Percentiles rank a stretch among this genome's conserved stretches.
phyloP scores from a whole-genome alignment of 2,797 vertebrate genomes.

The Chrysocyon brachyurus region DNA sequence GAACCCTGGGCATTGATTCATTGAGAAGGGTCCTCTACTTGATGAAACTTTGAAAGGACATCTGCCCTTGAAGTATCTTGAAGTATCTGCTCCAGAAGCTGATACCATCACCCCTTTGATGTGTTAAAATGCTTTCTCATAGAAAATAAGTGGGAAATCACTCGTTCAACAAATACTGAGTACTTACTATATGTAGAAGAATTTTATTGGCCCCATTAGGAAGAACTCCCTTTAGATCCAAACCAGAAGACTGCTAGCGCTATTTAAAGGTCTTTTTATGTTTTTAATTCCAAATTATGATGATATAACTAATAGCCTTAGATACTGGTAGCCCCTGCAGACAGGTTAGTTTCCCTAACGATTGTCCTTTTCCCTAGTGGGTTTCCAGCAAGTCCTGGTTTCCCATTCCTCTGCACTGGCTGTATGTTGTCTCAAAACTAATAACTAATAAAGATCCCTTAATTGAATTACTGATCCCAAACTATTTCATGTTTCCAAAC shows the following conservation, averaged over 20 bases:
- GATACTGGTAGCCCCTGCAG: background rate
- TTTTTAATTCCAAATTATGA: background rate
- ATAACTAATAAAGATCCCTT: background rate
- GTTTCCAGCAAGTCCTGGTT: background rate
- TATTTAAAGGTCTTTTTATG: background rate
- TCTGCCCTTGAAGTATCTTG: background rate
- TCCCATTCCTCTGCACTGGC: background rate
- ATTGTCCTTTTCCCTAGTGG: background rate
- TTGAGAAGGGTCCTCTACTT: background rate
- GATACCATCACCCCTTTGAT: background rate
- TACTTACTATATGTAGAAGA: background rate
- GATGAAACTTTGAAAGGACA: background rate
- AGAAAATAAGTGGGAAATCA: background rate
- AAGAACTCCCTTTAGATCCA: background rate
- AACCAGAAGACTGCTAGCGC: background rate
- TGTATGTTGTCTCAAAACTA: background rate
- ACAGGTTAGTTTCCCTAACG: background rate
- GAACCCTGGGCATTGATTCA: background rate
- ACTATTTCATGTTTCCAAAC: background rate
- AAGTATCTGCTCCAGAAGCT: background rate
- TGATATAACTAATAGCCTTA: background rate
- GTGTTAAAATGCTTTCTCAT: background rate
- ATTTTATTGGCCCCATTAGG: no score
- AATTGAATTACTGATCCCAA: background rate
- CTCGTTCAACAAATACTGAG: background rate